Percentiles rank a stretch among this genome's conserved stretches.
These are phyloP conservation scores for Sander vitreus DNA, from an alignment of 2,113 vertebrate genomes.

Conservation along the genomic window DNA sequence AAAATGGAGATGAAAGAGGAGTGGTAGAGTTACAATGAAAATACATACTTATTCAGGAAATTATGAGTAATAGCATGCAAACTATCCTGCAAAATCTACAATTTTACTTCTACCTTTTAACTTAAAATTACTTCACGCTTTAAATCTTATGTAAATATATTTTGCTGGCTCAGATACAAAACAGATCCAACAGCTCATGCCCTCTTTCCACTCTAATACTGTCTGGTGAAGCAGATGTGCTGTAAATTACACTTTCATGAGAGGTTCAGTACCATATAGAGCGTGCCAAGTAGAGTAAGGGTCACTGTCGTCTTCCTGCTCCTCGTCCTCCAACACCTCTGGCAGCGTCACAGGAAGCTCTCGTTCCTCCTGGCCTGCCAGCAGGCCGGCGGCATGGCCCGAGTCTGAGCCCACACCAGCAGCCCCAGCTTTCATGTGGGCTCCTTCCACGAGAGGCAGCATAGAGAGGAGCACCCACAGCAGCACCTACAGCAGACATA, in stretches of 20 bases:
- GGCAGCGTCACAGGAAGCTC: conserved; percentile 75
- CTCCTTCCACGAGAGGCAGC: conserved; percentile 81
- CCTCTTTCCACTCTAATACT: conserved; percentile 16
- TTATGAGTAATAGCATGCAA: background rate
- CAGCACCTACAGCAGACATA: conserved; percentile 74
- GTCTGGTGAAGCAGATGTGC: conserved; percentile 16
- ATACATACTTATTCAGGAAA: background rate
- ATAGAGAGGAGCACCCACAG: conserved; percentile 82
- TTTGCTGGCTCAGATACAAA: conserved; percentile 28
- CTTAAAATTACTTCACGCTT: background rate
- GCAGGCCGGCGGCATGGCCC: conserved; percentile 56
- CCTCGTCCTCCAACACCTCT: conserved; percentile 75
- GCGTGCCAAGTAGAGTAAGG: conserved; percentile 78
- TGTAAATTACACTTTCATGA: conserved; percentile 29
- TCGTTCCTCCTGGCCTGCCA: conserved; percentile 69
- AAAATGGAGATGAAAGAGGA: conserved; percentile 22
- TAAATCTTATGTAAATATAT: conserved; percentile 18
- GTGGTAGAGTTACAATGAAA: background rate
- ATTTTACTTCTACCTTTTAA: background rate
- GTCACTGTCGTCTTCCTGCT: conserved; percentile 73
- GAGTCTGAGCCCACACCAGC: conserved; percentile 64
- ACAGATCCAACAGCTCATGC: conserved; percentile 8
- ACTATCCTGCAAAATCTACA: background rate
- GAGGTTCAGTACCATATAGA: conserved; percentile 76
- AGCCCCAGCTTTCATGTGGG: conserved; percentile 55